A percentile compares a stretch with the other conserved stretches of the same genome.
Conservation (phyloP, 2,113 vertebrate genomes). For the Pungitius pungitius region DNA sequence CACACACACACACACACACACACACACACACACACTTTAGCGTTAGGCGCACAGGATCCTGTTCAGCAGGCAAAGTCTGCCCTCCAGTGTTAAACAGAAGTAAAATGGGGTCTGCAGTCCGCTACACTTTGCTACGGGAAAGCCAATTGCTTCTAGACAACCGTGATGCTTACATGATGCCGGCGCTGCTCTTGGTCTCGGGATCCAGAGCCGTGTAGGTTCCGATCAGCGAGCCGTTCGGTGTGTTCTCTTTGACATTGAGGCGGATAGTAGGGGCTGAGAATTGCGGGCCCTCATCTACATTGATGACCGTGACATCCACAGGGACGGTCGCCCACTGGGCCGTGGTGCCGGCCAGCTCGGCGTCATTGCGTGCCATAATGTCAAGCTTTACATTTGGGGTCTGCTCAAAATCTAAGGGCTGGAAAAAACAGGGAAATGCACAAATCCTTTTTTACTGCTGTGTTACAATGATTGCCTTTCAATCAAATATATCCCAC, state of each 20-base stretch:
- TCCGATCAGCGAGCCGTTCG: slow-evolving; percentile 76
- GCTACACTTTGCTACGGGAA: no score
- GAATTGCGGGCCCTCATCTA: slow-evolving; percentile 89
- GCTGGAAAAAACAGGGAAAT: slow-evolving; percentile 63
- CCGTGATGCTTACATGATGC: slow-evolving; percentile 80
- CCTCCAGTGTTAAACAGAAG: slow-evolving; percentile 37
- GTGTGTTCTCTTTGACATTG: slow-evolving; percentile 81
- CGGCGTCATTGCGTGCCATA: slow-evolving; percentile 81
- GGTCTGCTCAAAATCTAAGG: slow-evolving; percentile 83
- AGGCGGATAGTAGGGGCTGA: slow-evolving; percentile 71
- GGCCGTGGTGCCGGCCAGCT: slow-evolving; percentile 70
- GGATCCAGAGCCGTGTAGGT: slow-evolving; percentile 85
- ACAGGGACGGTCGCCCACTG: slow-evolving; percentile 80
- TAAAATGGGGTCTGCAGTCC: neutral
- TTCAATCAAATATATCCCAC: neutral
- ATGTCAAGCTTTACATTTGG: slow-evolving; percentile 79
- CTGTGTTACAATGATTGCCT: neutral
- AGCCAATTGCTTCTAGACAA: neutral
- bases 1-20: neutral
- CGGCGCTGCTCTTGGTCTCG: slow-evolving; percentile 81
- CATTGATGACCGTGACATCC: slow-evolving; percentile 75
- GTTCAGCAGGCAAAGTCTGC: slow-evolving; percentile 40
- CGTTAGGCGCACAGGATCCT: neutral
- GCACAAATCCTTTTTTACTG: neutral
- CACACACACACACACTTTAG: slow-evolving; percentile 4